Evolutionary conservation across 2,888 invertebrate genomes (phyloP), one percentile per base, ranked within the genome.

Genomic region (Salticus scenicus): DNA sequence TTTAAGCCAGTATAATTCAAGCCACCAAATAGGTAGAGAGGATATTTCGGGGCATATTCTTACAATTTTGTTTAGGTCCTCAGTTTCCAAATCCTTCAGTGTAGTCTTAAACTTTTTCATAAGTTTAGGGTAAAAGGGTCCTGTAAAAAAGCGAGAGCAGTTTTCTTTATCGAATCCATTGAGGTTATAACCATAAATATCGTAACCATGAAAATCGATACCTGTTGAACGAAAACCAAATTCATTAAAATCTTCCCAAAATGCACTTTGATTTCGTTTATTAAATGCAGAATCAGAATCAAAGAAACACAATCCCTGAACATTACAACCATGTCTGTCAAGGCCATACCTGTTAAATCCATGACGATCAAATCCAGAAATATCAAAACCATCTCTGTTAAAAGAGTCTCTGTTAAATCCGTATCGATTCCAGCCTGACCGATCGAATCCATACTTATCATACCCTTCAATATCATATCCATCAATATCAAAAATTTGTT

Each of bases 301-400:
- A 10, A 57, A 24, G 30, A 88, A 89, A 74, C 89, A 88, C 33
- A 89, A 89, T 42, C 90, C 90, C 87, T 88, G 89, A 10, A 89
- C 89, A 42, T 90, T 90, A 27, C 89, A 88, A n/a, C 90, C 90
- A 72, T 89, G 88, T 47, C 88, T 88, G 66, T 90, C 89, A 89
- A 90, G 90, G 17, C 91, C 91, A 88, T 90, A 90, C 27, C 90
- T 88, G 83, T 91, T 89, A 81, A 89, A 91, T 0, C 91, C 91
- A 17, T 88, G 89, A 69, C 89, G 86, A 67, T 91, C 90, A 88
- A 89, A 91, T 0, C 91, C 91, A 17, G 85, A 57, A 14, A 88
- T 82, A 88, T 90, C 90, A 88, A 90, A 90, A 0, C 90, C 90
- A 89, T 91, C 91, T 66, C 90, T 63, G 77, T 90, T 90, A 79